Evolutionary conservation across 1,140 invertebrate genomes (phyloP).

Genomic region (Drosophila nannoptera): DNA sequence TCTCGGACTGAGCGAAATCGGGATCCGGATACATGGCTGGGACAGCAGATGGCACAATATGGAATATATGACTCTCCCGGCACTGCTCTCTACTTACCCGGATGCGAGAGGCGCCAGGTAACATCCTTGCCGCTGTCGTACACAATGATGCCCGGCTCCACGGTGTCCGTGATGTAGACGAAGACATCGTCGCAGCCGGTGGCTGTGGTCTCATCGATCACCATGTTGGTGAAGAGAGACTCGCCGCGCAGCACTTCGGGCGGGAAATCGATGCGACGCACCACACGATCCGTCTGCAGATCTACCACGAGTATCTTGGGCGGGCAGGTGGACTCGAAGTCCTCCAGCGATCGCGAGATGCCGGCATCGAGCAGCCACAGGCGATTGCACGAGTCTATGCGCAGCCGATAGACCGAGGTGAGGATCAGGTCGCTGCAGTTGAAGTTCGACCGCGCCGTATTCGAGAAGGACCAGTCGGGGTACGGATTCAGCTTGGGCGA

Average conservation of each 20-base stretch:
- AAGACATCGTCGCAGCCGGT: constrained; percentile 86
- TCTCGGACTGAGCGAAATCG: constrained; percentile 85
- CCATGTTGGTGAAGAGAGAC: constrained; percentile 87
- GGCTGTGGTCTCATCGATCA: constrained; percentile 85
- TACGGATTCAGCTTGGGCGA: constrained; percentile 86
- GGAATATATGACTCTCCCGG: not conserved
- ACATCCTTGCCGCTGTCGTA: constrained; percentile 85
- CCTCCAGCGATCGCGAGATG: constrained; percentile 86
- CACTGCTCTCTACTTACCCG: constrained; percentile 53
- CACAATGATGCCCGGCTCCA: constrained; percentile 87
- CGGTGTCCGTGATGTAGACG: constrained; percentile 88
- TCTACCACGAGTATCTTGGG: constrained; percentile 91
- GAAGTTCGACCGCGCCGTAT: constrained; percentile 83
- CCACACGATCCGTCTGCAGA: constrained; percentile 84
- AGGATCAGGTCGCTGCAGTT: constrained; percentile 87
- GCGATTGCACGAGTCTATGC: constrained; percentile 86
- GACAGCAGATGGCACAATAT: too few relatives aligned
- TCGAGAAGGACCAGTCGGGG: constrained; percentile 89
- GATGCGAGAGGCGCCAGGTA: constrained; percentile 87
- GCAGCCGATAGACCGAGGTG: constrained; percentile 87
- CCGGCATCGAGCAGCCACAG: constrained; percentile 87
- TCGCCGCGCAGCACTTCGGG: constrained; percentile 84
- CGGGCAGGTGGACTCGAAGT: constrained; percentile 86
- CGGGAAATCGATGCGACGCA: constrained; percentile 82
- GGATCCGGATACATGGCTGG: constrained; percentile 89